Evolutionary conservation across 2,113 vertebrate genomes (phyloP).

Genomic region (Pomatorhinus ruficollis): DNA sequence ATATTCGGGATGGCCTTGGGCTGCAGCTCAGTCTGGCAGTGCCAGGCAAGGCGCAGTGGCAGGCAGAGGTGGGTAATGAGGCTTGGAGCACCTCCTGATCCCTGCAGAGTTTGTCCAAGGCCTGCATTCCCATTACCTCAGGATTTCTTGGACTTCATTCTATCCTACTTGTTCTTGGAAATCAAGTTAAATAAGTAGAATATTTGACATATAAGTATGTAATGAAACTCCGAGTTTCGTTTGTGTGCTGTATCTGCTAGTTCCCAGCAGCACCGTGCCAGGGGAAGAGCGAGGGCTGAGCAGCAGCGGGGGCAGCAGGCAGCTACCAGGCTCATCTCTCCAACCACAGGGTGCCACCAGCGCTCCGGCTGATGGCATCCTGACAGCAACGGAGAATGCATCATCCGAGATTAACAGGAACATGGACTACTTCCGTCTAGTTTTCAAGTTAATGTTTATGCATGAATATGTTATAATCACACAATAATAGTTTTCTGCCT

Average conservation of each 20-base stretch:
- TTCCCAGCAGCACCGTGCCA: neutral
- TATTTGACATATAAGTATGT: rapidly evolving
- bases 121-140: too few species aligned
- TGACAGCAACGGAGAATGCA: neutral
- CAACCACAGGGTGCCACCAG: conserved; percentile 68
- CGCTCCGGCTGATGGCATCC: neutral
- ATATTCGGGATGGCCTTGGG: neutral
- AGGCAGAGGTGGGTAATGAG: neutral
- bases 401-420: neutral
- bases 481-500: neutral
- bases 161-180: rapidly evolving
- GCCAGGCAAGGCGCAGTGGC: neutral
- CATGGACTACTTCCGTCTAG: neutral
- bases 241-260: neutral
- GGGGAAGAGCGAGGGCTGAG: neutral
- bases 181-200: neutral
- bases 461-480: conserved; percentile 15
- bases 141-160: neutral
- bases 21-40: rapidly evolving
- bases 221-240: neutral
- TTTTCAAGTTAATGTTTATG: neutral
- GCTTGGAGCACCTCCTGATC: too few species aligned
- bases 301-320: neutral
- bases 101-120: neutral
- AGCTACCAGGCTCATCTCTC: neutral